Base-by-base conservation (phyloP, 2,797 vertebrate genomes). In the Gallinago nigripennis region DNA sequence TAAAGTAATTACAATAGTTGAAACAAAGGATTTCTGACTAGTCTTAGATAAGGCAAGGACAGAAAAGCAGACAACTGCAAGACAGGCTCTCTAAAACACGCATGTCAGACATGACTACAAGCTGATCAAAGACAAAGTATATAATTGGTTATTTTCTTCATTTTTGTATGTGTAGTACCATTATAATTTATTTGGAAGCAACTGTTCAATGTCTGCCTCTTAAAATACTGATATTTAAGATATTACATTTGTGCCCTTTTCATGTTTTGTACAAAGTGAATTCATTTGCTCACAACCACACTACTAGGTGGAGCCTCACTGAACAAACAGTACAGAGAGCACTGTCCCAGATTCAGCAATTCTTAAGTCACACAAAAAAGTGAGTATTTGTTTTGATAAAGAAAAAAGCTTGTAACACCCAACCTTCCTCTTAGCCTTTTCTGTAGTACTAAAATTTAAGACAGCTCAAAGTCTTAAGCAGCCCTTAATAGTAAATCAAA, bases 261-360 rank as follows among this genome's bases (percentile, higher is more conserved):
- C 64, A 11, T 11, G 48, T 23, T 28, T 82, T 0, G 0, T 9
- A 64, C 19, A 77, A 83, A 81, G 16, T 5, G 4, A 78, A 64
- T 60, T 77, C 20, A 48, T 30, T 39, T 12, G 17, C n/a, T 77
- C 5, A 1, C 16, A 80, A 39, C 2, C 1, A 0, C 69, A 35
- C 35, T 24, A 50, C 6, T 14, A 2, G 5, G 7, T 43, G 15
- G 0, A n/a, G 18, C 0, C 0, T 18, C 63, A 58, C 28, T 46
- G 23, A 76, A 73, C 3, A 33, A 86, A 68, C 3, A 77, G 15
- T 27, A 80, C 21, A 86, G 18, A 66, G 8, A 12, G 16, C 9
- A 92, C 8, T 56, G 15, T 11, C 31, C 75, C 51, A 48, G 13
- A 64, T 23, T 79, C 33, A 69, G 25, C 3, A 37, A 58, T 65